Base-by-base conservation (phyloP, 2,888 invertebrate species). In the Microctonus brassicae region DNA sequence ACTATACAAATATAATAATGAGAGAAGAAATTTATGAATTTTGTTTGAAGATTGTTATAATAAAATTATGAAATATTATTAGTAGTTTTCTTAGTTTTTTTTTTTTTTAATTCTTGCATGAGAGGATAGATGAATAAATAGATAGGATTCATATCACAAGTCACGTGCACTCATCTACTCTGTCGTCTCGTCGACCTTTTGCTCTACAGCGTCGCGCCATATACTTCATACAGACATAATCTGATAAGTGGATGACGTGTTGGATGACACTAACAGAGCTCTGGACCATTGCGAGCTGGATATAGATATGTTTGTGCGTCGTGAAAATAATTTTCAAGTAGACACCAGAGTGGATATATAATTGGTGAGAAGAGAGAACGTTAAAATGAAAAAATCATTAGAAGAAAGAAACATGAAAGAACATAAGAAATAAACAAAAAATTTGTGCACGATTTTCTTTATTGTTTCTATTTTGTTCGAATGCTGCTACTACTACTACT, bases 221-320 rank as follows among this genome's bases (percentile, higher is more conserved):
- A 20, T 47, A 17, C 3, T 17, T 47, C 42, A n/a, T 5, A 47
- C n/a, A 47, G 47, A 52, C 47, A 65, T 65, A 65, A 65, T 65
- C 64, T 11, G 53, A 65, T 65, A 53, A 65, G 64, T 65, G 34
- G 34, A 20, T 65, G 53, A 53, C 33, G 52, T 36, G 33, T 22
- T 10, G 22, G 47, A 7, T 65, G 64, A 65, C 34, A 33, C 64
- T 65, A 65, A 65, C 26, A 17, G 20, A 11, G 22, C 13, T 20
- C 22, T 22, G 53, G 29, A 65, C n/a, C 13, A 13, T 13, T 22
- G 9, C 20, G 17, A 39, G 4, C 4, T 36, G 13, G 13, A 47
- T 6, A 9, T n/a, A 26, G 13, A 55, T 26, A 55, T 5, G 2
- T 11, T n/a, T 55, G 6, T 26, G 11, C 22, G 24, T 29, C 26